phyloP scores from a whole-genome alignment of 2,113 vertebrate genomes.

The Ophiodon elongatus region DNA sequence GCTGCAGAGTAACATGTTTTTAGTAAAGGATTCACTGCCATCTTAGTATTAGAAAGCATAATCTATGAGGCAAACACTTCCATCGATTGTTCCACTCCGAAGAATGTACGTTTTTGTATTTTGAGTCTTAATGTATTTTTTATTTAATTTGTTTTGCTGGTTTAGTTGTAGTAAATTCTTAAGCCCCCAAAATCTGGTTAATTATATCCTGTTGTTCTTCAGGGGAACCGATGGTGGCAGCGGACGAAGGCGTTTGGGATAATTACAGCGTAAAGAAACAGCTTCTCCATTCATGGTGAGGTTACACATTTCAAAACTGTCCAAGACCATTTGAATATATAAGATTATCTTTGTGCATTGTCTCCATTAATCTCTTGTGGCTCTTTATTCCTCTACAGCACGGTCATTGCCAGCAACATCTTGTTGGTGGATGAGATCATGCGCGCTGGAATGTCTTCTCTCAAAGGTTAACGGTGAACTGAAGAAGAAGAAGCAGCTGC shows the following conservation, averaged over 20 bases:
- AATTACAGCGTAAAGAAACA: conserved; percentile 99
- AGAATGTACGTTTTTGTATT: background rate
- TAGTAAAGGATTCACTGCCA: background rate
- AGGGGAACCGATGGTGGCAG: conserved; percentile 96
- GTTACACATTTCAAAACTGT: background rate
- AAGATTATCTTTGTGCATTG: fast-evolving
- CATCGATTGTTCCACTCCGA: background rate
- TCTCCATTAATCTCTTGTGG: background rate
- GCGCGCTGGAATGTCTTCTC: conserved; percentile 97
- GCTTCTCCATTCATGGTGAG: conserved; percentile 97
- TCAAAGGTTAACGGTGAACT: conserved; percentile 89
- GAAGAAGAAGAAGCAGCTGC: conserved; percentile 29
- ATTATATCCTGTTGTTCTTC: conserved; percentile 24
- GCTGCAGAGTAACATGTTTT: background rate
- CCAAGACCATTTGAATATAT: background rate
- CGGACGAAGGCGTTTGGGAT: conserved; percentile 94
- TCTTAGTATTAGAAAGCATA: background rate
- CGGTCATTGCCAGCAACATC: conserved; percentile 97
- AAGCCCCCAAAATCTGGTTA: no score
- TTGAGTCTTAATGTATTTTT: background rate
- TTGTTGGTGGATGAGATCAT: conserved; percentile 98
- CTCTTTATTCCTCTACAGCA: conserved; percentile 80
- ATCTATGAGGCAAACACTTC: background rate
- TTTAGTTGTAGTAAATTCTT: no score
- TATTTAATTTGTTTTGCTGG: fast-evolving